Evolutionary conservation across 2,113 vertebrate species (phyloP).

Genomic region (Kobus ellipsiprymnus): DNA sequence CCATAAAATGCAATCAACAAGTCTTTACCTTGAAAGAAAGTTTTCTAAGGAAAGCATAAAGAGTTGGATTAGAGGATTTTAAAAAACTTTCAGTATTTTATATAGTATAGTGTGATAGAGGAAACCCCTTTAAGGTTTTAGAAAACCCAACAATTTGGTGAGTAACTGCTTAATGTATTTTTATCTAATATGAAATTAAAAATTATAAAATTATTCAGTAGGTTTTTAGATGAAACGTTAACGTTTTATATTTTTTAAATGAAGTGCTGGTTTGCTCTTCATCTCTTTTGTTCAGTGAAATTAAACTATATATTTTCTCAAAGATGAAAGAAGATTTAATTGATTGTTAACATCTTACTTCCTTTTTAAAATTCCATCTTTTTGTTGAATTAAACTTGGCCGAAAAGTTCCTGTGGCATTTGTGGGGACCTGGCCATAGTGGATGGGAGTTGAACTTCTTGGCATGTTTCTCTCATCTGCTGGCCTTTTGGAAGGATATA

Average conservation of each 20-base stretch:
- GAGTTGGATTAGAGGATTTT: background rate
- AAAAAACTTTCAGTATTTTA: background rate
- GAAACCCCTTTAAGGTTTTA: background rate
- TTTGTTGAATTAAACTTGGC: background rate
- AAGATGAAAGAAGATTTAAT: background rate
- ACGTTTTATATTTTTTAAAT: background rate
- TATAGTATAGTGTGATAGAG: background rate
- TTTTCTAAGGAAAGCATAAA: background rate
- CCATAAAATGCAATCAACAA: background rate
- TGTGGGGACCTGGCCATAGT: background rate
- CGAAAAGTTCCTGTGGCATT: background rate
- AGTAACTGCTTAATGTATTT: background rate
- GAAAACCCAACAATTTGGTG: background rate
- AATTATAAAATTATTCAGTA: background rate
- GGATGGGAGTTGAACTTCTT: background rate
- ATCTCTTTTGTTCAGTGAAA: background rate
- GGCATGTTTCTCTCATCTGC: background rate
- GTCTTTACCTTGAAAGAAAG: background rate
- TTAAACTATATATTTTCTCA: background rate
- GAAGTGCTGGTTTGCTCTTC: background rate
- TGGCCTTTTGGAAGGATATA: background rate
- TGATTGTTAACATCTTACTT: conserved; percentile 26
- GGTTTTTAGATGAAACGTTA: conserved; percentile 20
- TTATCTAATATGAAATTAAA: background rate
- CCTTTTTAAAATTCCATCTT: background rate